Base-by-base conservation (phyloP, 2,797 vertebrate species). In the Siniperca undulata region DNA sequence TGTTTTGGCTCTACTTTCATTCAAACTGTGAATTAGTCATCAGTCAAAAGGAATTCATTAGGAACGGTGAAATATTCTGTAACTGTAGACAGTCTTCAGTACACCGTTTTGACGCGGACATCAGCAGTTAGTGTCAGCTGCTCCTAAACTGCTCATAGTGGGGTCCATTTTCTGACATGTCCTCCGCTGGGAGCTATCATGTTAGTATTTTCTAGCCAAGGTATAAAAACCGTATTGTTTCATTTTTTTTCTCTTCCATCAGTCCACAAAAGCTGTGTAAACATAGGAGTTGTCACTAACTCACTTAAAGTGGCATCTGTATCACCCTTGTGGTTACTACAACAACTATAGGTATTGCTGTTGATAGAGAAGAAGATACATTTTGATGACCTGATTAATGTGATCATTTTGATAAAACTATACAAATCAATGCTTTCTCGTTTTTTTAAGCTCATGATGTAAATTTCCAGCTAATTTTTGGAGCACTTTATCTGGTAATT, bases 41-140 rank as follows among this genome's bases (percentile, higher is more conserved):
- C 11, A 24, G 40, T 56, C 48, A 17, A 56, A 60, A 61, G 19
- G 22, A 65, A 70, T 53, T 70, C 13, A 61, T 70, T 55, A 56
- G 50, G 42, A 77, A 48, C 5, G 14, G 22, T 20, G 42, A 60
- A 58, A 59, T 71, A 3, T 48, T 40, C 7, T 5, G 66, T 76
- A 60, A 81, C 38, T 0, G 8, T 38, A 70, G 59, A 52, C 22
- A 0, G 48, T 77, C 46, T 7, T 66, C 66, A 40, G 8, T 5
- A 2, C 27, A 34, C 22, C 6, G 30, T 44, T 88, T 76, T 66
- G 52, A 79, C 73, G 48, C 5, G 11, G 58, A 70, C 75, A 36
- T 74, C 83, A 86, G 74, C 75, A 72, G 61, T 86, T 53, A 62
- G 40, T 74, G 77, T 89, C 84, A 80, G 73, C 83, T 76, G 74